A percentile compares a stretch with the other conserved stretches of the same genome.
These are phyloP conservation scores for Neelides sp. DNA, from an alignment of 1,140 invertebrate species.

Conservation along the genomic window DNA sequence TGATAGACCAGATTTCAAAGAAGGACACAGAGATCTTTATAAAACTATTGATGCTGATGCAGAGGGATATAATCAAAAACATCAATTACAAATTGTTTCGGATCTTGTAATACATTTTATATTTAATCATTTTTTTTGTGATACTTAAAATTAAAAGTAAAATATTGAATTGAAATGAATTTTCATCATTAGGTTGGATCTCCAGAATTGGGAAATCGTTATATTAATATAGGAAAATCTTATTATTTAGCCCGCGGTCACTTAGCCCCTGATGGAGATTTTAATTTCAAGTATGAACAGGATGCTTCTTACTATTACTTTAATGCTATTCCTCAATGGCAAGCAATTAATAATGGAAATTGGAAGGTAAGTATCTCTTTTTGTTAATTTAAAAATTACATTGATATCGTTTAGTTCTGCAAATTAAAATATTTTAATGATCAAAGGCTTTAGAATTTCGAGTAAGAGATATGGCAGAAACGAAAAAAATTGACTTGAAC, in stretches of 20 bases:
- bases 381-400: neutral
- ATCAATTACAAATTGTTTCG: slow-evolving; percentile 7
- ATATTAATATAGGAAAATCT: slow-evolving; percentile 17
- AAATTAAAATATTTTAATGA: too few species aligned
- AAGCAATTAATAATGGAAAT: slow-evolving; percentile 32
- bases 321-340: slow-evolving; percentile 45
- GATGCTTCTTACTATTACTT: slow-evolving; percentile 42
- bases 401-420: too few species aligned
- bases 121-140: slow-evolving; percentile 4
- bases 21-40: slow-evolving; percentile 10
- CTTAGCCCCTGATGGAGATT: slow-evolving; percentile 43
- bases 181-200: slow-evolving; percentile 20
- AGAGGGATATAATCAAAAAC: slow-evolving; percentile 13
- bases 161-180: neutral
- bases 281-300: slow-evolving; percentile 37
- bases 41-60: slow-evolving; percentile 4
- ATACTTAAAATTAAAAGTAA: slow-evolving; percentile 4
- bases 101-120: slow-evolving; percentile 2
- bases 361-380: slow-evolving; percentile 20
- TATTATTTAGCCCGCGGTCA: slow-evolving; percentile 40
- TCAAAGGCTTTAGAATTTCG: too few species aligned
- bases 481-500: too few species aligned
- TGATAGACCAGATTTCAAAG: slow-evolving; percentile 22
- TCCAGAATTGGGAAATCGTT: slow-evolving; percentile 9
- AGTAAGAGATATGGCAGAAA: too few species aligned